A percentile compares a stretch with the other conserved stretches of the same genome.
Evolutionary conservation across 1,140 invertebrate genomes (phyloP).

Genomic region (Frieseomelitta varia): DNA sequence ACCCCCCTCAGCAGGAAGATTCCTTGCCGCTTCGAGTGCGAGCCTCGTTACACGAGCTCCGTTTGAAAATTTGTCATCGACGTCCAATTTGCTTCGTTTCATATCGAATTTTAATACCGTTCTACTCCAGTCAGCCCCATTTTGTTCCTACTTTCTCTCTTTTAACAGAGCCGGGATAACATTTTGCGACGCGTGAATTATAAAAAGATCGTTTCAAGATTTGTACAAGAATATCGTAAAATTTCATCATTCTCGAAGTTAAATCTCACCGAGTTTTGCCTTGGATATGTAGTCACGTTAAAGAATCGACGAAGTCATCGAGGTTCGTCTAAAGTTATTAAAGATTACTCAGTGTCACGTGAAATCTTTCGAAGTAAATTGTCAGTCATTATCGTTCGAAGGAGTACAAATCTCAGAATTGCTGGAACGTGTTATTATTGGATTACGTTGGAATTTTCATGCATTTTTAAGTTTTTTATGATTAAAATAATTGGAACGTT

Average conservation of each 20-base stretch:
- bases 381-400: background rate
- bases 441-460: no score
- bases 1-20: background rate
- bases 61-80: slow-evolving; percentile 1
- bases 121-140: background rate
- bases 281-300: background rate
- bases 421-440: no score
- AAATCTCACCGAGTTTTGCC: background rate
- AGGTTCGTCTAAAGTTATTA: background rate
- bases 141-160: background rate
- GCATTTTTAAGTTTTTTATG: no score
- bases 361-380: background rate
- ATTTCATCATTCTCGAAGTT: background rate
- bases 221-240: background rate
- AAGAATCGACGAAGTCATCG: background rate
- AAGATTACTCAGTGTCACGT: background rate
- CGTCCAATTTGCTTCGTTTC: background rate
- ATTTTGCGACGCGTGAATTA: background rate
- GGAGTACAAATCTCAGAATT: no score
- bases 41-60: slow-evolving; percentile 11
- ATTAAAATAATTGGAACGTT: no score
- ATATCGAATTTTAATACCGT: background rate
- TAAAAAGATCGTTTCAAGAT: background rate
- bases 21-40: background rate
- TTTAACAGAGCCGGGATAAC: background rate